Evolutionary conservation across 2,797 vertebrate genomes (phyloP).

Genomic region (Gouania willdenowi): DNA sequence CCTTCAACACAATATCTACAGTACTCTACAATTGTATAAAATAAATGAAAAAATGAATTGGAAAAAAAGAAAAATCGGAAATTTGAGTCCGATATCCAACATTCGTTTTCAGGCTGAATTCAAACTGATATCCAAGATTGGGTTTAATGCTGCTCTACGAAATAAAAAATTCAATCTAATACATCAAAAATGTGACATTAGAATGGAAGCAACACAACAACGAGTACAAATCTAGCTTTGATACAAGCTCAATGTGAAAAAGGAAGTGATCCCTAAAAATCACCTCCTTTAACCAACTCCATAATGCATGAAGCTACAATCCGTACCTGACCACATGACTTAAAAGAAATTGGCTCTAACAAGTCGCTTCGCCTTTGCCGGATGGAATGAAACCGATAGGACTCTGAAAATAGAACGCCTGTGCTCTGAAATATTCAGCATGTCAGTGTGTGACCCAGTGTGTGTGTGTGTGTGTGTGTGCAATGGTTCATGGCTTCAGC

Average conservation of each 20-base stretch:
- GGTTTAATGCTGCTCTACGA: too few relatives aligned
- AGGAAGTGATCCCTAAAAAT: too few relatives aligned
- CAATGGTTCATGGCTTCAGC: conserved; percentile 19
- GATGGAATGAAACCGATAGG: conserved; percentile 64
- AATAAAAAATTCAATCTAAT: background rate
- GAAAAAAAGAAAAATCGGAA: too few relatives aligned
- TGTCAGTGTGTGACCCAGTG: conserved; percentile 11
- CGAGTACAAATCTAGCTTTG: too few relatives aligned
- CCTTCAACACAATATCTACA: too few relatives aligned
- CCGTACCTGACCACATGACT: conserved; percentile 40
- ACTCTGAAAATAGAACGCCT: conserved; percentile 63
- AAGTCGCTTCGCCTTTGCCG: conserved; percentile 48
- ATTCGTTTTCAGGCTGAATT: too few relatives aligned
- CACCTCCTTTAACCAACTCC: conserved; percentile 54
- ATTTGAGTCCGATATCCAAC: too few relatives aligned
- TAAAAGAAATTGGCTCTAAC: conserved; percentile 37
- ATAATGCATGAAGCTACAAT: conserved; percentile 60
- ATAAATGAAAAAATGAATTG: too few relatives aligned
- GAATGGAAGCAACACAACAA: too few relatives aligned
- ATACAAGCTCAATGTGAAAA: conserved; percentile 19
- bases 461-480: conserved; percentile 5
- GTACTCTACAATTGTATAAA: too few relatives aligned
- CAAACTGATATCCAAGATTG: too few relatives aligned
- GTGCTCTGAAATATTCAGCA: conserved; percentile 69
- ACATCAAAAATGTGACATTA: too few relatives aligned